phyloP scores from a whole-genome alignment of 2,113 vertebrate genomes.

The Dipodomys spectabilis region DNA sequence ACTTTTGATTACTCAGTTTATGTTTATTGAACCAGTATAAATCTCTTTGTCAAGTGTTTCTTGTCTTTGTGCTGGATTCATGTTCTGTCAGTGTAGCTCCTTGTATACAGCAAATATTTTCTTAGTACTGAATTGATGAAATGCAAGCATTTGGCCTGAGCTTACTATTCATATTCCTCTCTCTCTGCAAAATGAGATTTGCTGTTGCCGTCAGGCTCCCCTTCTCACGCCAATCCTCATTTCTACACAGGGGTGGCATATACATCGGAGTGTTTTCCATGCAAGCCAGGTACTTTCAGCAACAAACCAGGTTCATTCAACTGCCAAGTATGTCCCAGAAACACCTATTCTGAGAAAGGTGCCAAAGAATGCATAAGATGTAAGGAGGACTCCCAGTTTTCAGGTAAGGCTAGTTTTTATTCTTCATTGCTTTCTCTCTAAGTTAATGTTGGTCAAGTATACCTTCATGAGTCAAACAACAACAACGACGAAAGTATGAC shows the following conservation, averaged over 20 bases:
- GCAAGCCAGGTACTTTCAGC: conserved; percentile 96
- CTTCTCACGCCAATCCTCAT: not conserved
- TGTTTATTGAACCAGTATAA: not conserved
- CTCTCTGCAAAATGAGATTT: not conserved
- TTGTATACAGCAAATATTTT: not conserved
- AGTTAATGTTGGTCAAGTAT: not conserved
- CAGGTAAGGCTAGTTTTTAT: conserved; percentile 86
- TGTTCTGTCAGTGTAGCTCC: not conserved
- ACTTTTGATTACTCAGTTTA: not conserved
- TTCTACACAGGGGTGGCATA: conserved; percentile 94
- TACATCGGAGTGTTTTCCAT: conserved; percentile 96
- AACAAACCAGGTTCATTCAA: conserved; percentile 90
- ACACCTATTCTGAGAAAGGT: conserved; percentile 94
- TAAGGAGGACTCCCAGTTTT: conserved; percentile 89
- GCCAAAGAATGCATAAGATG: conserved; percentile 94
- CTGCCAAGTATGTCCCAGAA: conserved; percentile 92
- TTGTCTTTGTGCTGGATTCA: not conserved
- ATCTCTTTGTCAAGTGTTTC: not conserved
- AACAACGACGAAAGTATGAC: not conserved
- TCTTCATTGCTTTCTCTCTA: not conserved
- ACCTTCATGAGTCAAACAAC: not conserved
- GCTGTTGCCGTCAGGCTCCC: not conserved
- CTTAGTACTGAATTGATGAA: not conserved
- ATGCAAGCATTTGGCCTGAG: not conserved
- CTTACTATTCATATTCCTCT: not conserved